Percentiles rank a stretch among this genome's conserved stretches.
Conservation (phyloP, 2,113 vertebrate genomes). For the Pan troglodytes region NHGRI_mPanTro3-v2.1_pri NC_072404.2:10156001-10156500, state of each 20-base stretch:
- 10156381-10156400: accelerated
- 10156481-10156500: accelerated
- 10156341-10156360: accelerated
- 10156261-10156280: background rate
- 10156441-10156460: background rate
- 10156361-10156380: accelerated
- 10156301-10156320: background rate
- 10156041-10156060: constrained; percentile 89
- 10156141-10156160: constrained; percentile 90
- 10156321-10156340: accelerated
- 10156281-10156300: background rate
- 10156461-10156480: accelerated
- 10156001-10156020: constrained; percentile 93
- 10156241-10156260: background rate
- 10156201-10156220: accelerated
- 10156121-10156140: constrained; percentile 89
- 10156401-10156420: background rate
- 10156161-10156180: constrained; percentile 77
- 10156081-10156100: constrained; percentile 91
- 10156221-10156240: accelerated
- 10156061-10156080: constrained; percentile 93
- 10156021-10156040: constrained; percentile 93
- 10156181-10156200: background rate
- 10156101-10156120: constrained; percentile 96
- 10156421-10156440: accelerated